Conservation (phyloP, 2,113 vertebrate species). For the Xenopus tropicalis region UCB_Xtro_10.0 CM004448.2:93128501-93129000, state of each 20-base stretch:
- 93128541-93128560: too few species aligned
- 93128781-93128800: constrained; percentile 59
- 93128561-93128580: too few species aligned
- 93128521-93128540: too few species aligned
- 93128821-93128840: constrained; percentile 51
- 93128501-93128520: too few species aligned
- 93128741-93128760: constrained; percentile 72
- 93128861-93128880: constrained; percentile 39
- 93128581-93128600: too few species aligned
- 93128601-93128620: too few species aligned
- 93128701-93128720: constrained; percentile 55
- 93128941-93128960: constrained; percentile 15
- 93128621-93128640: too few species aligned
- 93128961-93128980: too few species aligned
- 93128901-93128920: constrained; percentile 43
- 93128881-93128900: not conserved
- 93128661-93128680: constrained; percentile 50
- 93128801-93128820: constrained; percentile 56
- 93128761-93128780: constrained; percentile 60
- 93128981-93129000: too few species aligned
- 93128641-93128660: too few species aligned
- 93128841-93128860: constrained; percentile 50
- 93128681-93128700: constrained; percentile 53
- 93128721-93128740: constrained; percentile 70
- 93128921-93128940: not conserved